These are phyloP conservation scores for Aphelinus atriplicis DNA, from an alignment of 1,140 invertebrate species.

Conservation along the genomic window DNA sequence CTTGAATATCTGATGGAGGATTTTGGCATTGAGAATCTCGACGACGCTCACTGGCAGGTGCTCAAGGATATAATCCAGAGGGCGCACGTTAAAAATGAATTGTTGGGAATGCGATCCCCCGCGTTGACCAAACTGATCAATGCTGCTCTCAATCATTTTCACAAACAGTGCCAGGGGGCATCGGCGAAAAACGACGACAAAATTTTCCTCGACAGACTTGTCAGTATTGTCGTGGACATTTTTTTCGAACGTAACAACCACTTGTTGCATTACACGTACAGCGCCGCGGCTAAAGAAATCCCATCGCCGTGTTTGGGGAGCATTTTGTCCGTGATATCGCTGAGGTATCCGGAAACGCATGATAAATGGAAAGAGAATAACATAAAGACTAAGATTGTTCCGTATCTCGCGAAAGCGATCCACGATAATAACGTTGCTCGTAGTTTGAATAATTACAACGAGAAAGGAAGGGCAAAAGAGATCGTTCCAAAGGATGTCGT, in stretches of 20 bases:
- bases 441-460: no score
- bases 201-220: slow-evolving; percentile 7
- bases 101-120: background rate
- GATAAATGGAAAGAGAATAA: background rate
- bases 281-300: no score
- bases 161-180: slow-evolving; percentile 5
- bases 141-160: background rate
- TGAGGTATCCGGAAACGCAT: slow-evolving; percentile 15
- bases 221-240: slow-evolving; percentile 2
- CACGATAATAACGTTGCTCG: background rate
- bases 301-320: background rate
- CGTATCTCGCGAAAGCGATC: slow-evolving; percentile 5
- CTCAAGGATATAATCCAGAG: slow-evolving; percentile 44
- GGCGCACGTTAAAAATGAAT: slow-evolving; percentile 34
- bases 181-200: background rate
- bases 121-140: background rate
- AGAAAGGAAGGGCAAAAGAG: no score
- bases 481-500: no score
- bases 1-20: slow-evolving; percentile 13
- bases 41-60: slow-evolving; percentile 36
- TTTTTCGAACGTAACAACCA: background rate
- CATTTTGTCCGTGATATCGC: background rate
- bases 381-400: background rate
- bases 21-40: slow-evolving; percentile 37
- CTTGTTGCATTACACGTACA: no score